Conservation (phyloP, 2,797 vertebrate species). For the Sus cebifrons region DNA sequence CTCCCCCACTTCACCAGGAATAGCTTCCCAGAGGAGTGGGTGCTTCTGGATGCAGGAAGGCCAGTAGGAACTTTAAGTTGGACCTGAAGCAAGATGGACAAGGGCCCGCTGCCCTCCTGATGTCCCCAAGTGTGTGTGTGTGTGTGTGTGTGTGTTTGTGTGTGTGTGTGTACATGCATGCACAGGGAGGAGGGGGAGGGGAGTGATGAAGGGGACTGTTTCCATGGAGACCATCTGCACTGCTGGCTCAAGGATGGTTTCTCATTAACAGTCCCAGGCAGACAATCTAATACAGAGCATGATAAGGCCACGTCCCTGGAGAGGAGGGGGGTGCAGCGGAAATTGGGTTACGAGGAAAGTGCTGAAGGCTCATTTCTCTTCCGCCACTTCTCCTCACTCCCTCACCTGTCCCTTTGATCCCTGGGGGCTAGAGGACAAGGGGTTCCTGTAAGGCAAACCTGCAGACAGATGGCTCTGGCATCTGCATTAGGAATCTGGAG, state of each 20-base stretch:
- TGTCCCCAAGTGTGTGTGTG: not conserved
- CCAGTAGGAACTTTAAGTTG: not conserved
- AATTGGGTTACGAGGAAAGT: conserved; percentile 3
- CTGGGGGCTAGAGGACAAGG: not conserved
- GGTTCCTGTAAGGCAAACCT: not conserved
- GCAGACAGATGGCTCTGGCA: not conserved
- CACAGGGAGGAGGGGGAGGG: not conserved
- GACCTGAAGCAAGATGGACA: not conserved
- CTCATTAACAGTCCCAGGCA: conserved; percentile 68
- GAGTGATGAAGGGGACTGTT: conserved; percentile 23
- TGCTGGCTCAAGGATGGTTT: not conserved
- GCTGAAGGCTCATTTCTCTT: conserved; percentile 59
- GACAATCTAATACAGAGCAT: conserved; percentile 66
- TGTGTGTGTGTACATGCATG: fast-evolving
- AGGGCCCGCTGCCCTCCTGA: not conserved
- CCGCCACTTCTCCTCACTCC: not conserved
- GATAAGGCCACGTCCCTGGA: conserved; percentile 49
- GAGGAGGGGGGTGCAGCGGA: conserved; percentile 65
- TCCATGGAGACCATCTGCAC: conserved; percentile 54
- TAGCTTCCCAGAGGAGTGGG: not conserved
- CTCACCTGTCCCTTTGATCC: conserved; percentile 22
- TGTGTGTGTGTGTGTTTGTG: not conserved
- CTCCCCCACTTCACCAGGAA: not conserved
- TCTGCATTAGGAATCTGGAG: not conserved
- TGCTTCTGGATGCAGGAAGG: not conserved